A percentile compares a stretch with the other conserved stretches of the same genome.
Evolutionary conservation across 2,888 invertebrate species (phyloP).

Genomic region (Amphipoea lucens): DNA sequence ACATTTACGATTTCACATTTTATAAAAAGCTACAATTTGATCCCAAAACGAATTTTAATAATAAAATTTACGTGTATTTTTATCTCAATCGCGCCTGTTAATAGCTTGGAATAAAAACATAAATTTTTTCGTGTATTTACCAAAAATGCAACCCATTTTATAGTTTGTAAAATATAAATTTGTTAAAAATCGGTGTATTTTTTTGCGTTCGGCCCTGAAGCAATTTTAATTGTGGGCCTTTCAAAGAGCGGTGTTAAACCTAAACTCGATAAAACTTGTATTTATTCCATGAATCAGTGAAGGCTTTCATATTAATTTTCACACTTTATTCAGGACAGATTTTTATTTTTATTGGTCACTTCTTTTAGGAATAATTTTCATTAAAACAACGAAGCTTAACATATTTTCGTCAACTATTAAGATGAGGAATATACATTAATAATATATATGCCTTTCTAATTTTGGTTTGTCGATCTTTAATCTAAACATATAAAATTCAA

Average conservation of each 20-base stretch:
- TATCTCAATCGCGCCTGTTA: slow-evolving; percentile 47
- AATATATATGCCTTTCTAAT: too few relatives aligned
- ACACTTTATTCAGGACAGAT: slow-evolving; percentile 25
- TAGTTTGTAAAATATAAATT: slow-evolving; percentile 43
- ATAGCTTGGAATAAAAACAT: slow-evolving; percentile 48
- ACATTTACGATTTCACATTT: not conserved
- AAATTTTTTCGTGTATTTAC: slow-evolving; percentile 46
- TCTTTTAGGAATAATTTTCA: slow-evolving; percentile 6
- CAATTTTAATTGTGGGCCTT: slow-evolving; percentile 57
- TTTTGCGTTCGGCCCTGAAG: slow-evolving; percentile 49
- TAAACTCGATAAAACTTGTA: slow-evolving; percentile 52
- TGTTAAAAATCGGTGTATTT: slow-evolving; percentile 50
- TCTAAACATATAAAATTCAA: too few relatives aligned
- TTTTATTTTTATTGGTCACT: slow-evolving; percentile 27
- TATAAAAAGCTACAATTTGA: slow-evolving; percentile 19
- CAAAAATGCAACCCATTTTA: slow-evolving; percentile 54
- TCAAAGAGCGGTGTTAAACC: slow-evolving; percentile 40
- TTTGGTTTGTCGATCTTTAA: too few relatives aligned
- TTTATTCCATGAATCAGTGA: slow-evolving; percentile 54
- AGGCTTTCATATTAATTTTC: slow-evolving; percentile 50
- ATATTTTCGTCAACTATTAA: not conserved
- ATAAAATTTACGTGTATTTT: slow-evolving; percentile 50
- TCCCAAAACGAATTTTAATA: slow-evolving; percentile 45
- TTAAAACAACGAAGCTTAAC: not conserved
- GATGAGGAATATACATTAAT: not conserved